phyloP scores from a whole-genome alignment of 1,140 invertebrate genomes.

The Drosophila albomicans region DNA sequence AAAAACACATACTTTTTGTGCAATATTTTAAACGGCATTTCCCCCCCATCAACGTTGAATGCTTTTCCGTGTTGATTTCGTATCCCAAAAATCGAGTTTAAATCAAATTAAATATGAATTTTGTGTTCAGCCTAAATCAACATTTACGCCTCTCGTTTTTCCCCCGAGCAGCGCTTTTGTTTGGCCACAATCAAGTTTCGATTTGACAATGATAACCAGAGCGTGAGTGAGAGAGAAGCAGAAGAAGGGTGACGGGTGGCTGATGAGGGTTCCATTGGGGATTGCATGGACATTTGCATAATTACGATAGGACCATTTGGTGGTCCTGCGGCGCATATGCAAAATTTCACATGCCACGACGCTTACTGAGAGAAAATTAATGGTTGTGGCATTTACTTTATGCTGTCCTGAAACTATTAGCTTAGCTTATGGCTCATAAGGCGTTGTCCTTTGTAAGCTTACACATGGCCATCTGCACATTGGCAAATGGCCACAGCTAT shows the following conservation, averaged over 20 bases:
- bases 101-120: conserved; percentile 69
- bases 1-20: conserved; percentile 8
- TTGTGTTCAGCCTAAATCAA: conserved; percentile 58
- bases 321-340: conserved; percentile 43
- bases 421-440: conserved; percentile 58
- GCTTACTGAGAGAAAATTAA: conserved; percentile 48
- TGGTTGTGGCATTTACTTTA: conserved; percentile 57
- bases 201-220: conserved; percentile 68
- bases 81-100: conserved; percentile 24
- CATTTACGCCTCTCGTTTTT: conserved; percentile 35
- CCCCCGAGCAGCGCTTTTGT: not conserved
- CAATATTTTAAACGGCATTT: conserved; percentile 25
- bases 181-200: conserved; percentile 45
- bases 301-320: conserved; percentile 48
- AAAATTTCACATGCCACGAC: conserved; percentile 44
- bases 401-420: conserved; percentile 52
- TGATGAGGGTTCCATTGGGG: conserved; percentile 55
- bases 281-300: conserved; percentile 67
- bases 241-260: not conserved
- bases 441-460: conserved; percentile 48
- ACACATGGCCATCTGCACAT: conserved; percentile 55
- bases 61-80: conserved; percentile 20
- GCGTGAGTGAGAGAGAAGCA: not conserved
- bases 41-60: conserved; percentile 3
- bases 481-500: conserved; percentile 24